A percentile compares a stretch with the other conserved stretches of the same genome.
phyloP scores from a whole-genome alignment of 2,797 vertebrate species.

The Cheirogaleus major region DNA sequence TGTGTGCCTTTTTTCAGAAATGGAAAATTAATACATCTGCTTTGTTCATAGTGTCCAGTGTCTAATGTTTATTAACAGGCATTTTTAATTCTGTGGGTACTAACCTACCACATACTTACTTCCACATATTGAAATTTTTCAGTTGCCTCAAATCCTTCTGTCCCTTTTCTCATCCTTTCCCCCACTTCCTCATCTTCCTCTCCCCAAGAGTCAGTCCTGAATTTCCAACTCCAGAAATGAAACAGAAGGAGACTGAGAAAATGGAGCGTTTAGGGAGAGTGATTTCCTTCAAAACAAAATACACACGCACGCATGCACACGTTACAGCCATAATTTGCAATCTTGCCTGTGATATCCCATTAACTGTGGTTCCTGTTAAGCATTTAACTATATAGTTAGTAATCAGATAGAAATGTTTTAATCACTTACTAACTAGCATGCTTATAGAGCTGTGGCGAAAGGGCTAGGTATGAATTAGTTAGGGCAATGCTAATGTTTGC shows the following conservation, averaged over 20 bases:
- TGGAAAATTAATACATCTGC: constrained; percentile 98
- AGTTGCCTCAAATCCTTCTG: constrained; percentile 88
- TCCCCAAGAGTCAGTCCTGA: constrained; percentile 85
- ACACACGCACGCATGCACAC: not conserved
- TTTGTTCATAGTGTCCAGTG: constrained; percentile 94
- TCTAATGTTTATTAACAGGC: constrained; percentile 95
- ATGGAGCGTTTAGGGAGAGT: not conserved
- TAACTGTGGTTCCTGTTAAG: constrained; percentile 85
- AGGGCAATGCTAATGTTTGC: constrained; percentile 83
- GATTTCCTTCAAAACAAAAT: not conserved
- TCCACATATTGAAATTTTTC: constrained; percentile 91
- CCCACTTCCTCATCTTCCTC: constrained; percentile 66
- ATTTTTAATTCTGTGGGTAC: constrained; percentile 96
- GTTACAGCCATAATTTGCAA: constrained; percentile 82
- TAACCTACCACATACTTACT: constrained; percentile 90
- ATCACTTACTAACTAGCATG: constrained; percentile 89
- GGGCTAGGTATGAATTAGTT: constrained; percentile 89
- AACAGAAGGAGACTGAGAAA: not conserved
- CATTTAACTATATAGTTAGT: constrained; percentile 88
- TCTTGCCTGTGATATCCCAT: constrained; percentile 84
- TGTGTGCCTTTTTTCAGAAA: constrained; percentile 95
- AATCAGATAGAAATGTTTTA: constrained; percentile 93
- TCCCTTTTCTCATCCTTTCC: constrained; percentile 60
- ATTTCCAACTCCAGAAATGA: constrained; percentile 89
- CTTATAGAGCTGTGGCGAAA: constrained; percentile 89